Evolutionary conservation across 2,888 invertebrate species (phyloP), one percentile per base, ranked within the genome.

Genomic region (Eristalis pertinax): DNA sequence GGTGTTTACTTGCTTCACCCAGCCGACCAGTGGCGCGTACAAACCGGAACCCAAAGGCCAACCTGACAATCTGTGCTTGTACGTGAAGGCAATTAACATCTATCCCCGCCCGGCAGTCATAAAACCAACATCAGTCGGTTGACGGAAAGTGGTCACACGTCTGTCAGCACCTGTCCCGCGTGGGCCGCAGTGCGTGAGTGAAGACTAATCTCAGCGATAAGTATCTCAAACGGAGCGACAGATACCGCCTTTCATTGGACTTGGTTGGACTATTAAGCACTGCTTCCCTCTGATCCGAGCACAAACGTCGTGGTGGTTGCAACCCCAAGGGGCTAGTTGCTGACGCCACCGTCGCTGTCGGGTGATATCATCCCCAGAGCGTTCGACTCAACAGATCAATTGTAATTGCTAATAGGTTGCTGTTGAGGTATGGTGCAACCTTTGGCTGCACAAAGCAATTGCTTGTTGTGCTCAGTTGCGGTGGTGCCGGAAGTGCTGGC

Each of bases 371-470:
- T 74, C 24, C 70, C 80, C 56, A 35, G 29, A 19, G 11, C 38
- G 60, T 8, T 19, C 43, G 43, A 58, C 70, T 67, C 32, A 70
- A 70, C 62, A 80, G 75, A 68, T 81, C 84, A 76, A 81, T 84
- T 76, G 81, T 81, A 85, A 77, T 85, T 73, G 70, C 62, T 24
- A 56, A 67, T n/a, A 43, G 65, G 43, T 24, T 67, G n/a, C 43
- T 24, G 24, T 13, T 43, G 68, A 3, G 43, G 1, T 72, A 29
- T 76, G 67, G 60, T 70, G 56, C n/a, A 70, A 78, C 72, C 78
- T 78, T 70, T 78, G 78, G 63, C 64, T 70, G 19, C 32, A 19
- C 26, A 26, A 26, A 24, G 29, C 69, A 63, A 78, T 70, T 70
- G 29, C 58, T 63, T 63, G 32, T 50, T 72, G 32, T 24, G 60